Base-by-base conservation (phyloP, 2,888 invertebrate genomes). In the Sialis lutaria region DNA sequence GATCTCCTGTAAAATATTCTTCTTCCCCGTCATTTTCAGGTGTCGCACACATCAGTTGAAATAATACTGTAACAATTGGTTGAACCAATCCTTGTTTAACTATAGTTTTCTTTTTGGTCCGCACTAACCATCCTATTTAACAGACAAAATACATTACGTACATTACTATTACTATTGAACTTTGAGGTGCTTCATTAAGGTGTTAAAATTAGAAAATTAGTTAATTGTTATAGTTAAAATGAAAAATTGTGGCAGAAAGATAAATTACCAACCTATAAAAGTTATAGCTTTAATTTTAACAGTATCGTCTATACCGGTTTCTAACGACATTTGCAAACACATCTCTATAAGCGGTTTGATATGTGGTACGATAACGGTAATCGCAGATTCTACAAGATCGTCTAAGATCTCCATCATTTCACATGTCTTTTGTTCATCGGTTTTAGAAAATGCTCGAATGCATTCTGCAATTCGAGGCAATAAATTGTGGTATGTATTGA, bases 1-100 rank as follows among this genome's bases (percentile, higher is more conserved):
- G 67, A 52, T 78, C 77, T 2, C 73, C 75, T 9, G 69, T 64
- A 54, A 78, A 78, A 55, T 78, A 77, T 53, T 78, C 76, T 53
- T 80, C 79, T 43, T 75, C 73, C 6, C 69, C 68, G 31, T 78
- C 79, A 44, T 75, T 70, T 3, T 74, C 72, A 2, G 74, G 68
- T 50, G 74, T 70, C 34, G 67, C 65, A 35, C 80, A 77, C 77
- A 86, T 78, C 45, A 85, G 65, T 49, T 71, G 69, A 57, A 85
- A 82, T 42, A 85, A 62, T 9, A 77, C 74, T 51, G 73, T 69
- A 52, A 79, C 65, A 10, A 81, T 79, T 1, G 82, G 80, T 51
- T 77, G 74, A 31, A 83, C 69, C 44, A 86, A 61, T 57, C 83
- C 80, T 55, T 79, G 72, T 58, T 84, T 85, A 49, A 81, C 67